A percentile compares a stretch with the other conserved stretches of the same genome.
phyloP scores from a whole-genome alignment of 2,113 vertebrate species.

The Alosa alosa region DNA sequence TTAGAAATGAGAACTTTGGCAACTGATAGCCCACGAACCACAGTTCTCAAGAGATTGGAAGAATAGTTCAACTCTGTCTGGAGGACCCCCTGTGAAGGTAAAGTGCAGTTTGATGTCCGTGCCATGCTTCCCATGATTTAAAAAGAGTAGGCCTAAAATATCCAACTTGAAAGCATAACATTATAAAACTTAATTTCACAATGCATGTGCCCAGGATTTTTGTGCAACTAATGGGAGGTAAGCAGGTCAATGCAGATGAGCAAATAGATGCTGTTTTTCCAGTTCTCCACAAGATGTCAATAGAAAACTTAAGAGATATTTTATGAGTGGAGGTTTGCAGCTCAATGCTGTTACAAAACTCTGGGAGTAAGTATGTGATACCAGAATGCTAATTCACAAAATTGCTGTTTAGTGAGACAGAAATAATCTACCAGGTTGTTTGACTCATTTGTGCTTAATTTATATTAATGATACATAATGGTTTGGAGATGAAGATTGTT shows the following conservation, averaged over 20 bases:
- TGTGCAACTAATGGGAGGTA: neutral
- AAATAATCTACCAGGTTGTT: neutral
- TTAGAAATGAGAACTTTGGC: neutral
- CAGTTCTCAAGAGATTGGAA: neutral
- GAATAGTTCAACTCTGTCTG: neutral
- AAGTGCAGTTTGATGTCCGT: neutral
- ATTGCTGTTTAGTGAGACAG: neutral
- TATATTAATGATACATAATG: neutral
- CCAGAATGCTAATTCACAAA: neutral
- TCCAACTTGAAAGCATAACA: too few relatives aligned
- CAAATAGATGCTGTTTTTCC: neutral
- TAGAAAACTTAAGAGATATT: neutral
- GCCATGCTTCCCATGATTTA: too few relatives aligned
- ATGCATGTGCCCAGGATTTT: neutral
- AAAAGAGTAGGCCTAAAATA: too few relatives aligned
- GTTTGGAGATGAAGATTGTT: neutral
- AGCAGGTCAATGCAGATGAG: neutral
- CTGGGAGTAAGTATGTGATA: neutral
- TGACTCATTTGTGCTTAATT: neutral
- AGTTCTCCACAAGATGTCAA: neutral
- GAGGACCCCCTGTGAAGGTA: neutral
- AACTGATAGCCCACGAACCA: neutral
- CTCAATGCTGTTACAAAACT: neutral
- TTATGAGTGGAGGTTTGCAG: neutral
- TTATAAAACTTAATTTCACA: neutral